phyloP scores from a whole-genome alignment of 2,113 vertebrate genomes.

The Recurvirostra avosetta region DNA sequence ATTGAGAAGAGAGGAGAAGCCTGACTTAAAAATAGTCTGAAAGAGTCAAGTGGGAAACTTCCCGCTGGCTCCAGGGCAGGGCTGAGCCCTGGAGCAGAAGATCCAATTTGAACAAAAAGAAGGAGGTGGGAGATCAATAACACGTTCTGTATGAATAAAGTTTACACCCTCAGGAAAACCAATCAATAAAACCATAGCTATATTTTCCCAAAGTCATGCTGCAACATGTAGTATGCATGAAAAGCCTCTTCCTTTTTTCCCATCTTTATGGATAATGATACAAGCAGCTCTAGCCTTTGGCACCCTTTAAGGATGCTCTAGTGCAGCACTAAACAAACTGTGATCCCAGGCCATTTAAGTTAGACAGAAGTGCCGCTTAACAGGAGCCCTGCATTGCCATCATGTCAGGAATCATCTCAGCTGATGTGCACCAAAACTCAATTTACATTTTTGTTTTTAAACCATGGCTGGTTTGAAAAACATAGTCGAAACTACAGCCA shows the following conservation, averaged over 20 bases:
- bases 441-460: background rate
- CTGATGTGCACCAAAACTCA: background rate
- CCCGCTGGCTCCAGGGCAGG: background rate
- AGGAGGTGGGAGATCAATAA: background rate
- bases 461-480: background rate
- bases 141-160: background rate
- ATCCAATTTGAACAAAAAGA: background rate
- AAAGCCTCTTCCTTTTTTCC: background rate
- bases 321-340: background rate
- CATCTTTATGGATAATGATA: background rate
- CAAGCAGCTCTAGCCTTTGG: background rate
- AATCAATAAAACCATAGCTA: background rate
- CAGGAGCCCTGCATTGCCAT: background rate
- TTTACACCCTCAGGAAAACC: background rate
- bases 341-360: background rate
- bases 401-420: background rate
- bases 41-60: background rate
- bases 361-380: background rate
- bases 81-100: background rate
- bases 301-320: background rate
- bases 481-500: background rate
- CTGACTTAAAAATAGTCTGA: background rate
- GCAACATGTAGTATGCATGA: background rate
- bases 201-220: background rate
- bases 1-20: background rate